Base-by-base conservation (phyloP, 2,113 vertebrate species). In the Etheostoma cragini region DNA sequence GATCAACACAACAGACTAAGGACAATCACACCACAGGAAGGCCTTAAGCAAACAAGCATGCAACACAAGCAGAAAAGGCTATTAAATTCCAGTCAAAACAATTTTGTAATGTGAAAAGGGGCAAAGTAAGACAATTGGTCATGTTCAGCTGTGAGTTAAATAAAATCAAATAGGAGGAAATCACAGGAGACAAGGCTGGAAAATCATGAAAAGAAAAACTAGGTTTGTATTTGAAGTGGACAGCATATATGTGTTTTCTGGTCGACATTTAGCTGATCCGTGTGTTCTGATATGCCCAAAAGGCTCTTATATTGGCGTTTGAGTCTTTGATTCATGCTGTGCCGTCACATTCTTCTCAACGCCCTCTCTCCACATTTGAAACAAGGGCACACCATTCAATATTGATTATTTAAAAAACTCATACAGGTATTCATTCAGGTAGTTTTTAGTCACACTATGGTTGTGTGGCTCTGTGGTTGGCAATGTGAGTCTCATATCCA, bases 1-100 rank as follows among this genome's bases (percentile, higher is more conserved):
- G 88, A 94, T 89, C 86, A 85, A 73, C 52, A 54, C 83, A 65
- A 68, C 57, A 80, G 49, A 76, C 69, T 83, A 75, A 80, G 80
- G 81, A 87, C 73, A 81, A 38, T 84, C 76, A 82, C 66, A 46
- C 54, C 42, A 50, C 47, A 1, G 62, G 19, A 81, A 85, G 72
- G 72, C 33, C 65, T 14, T 49, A 78, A 73, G 76, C 80, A 84
- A 86, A 83, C 62, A 69, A 84, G 63, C 35, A 22, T 62, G 58
- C 62, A 58, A 72, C 58, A 72, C 8, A 1, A 72, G 57, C 79
- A 73, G 66, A 81, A 81, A 82, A 82, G 53, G 47, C 70, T 53
- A 75, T 89, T 89, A 58, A 53, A 62, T 67, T 79, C 26, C 45
- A 69, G 35, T 68, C 67, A 67, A 57, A 86, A 73, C 57, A 5